Conservation (phyloP, 2,888 invertebrate species). For the Heliconius erato region DNA sequence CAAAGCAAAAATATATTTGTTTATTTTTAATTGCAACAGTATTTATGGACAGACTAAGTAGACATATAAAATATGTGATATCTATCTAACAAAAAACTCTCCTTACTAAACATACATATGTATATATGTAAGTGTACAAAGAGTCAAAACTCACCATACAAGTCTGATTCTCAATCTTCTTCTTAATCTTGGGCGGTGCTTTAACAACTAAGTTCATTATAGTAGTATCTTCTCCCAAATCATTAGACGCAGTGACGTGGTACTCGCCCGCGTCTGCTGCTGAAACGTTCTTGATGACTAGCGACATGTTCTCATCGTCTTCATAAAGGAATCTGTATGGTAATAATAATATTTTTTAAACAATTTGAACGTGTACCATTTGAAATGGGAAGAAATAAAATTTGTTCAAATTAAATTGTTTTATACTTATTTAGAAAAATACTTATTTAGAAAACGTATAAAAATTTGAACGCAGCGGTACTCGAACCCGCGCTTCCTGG, state of each 20-base stretch:
- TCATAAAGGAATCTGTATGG: slow-evolving; percentile 90
- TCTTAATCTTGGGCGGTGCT: slow-evolving; percentile 94
- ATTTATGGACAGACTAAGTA: no score
- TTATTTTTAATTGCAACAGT: no score
- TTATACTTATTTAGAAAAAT: no score
- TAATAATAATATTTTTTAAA: neutral
- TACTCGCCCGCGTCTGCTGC: slow-evolving; percentile 94
- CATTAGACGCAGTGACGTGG: slow-evolving; percentile 92
- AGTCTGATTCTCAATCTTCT: slow-evolving; percentile 91
- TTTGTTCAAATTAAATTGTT: no score
- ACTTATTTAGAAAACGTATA: no score
- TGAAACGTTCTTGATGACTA: slow-evolving; percentile 94
- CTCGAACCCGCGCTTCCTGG: no score
- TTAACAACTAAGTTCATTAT: slow-evolving; percentile 92
- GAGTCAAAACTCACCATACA: slow-evolving; percentile 76
- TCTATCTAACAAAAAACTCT: no score
- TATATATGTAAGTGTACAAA: neutral
- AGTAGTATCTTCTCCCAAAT: slow-evolving; percentile 91
- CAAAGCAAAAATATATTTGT: no score
- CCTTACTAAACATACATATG: neutral
- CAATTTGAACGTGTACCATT: no score
- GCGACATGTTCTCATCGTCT: slow-evolving; percentile 94
- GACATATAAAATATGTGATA: no score
- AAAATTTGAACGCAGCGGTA: no score
- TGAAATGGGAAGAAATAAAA: no score